phyloP scores from a whole-genome alignment of 1,140 invertebrate species.

The Maconellicoccus hirsutus region DNA sequence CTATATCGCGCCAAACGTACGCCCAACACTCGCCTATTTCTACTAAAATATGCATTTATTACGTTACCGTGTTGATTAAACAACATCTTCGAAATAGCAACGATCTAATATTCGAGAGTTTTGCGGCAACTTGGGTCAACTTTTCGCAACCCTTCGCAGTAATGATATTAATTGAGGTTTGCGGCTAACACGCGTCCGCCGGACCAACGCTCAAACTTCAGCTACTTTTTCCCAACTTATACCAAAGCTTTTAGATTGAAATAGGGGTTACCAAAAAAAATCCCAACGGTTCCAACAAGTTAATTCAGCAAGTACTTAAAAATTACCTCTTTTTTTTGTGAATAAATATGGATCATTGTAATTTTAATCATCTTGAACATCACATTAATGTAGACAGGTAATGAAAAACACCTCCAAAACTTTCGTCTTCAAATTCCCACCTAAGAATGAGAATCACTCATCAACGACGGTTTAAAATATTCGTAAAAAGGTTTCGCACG shows the following conservation, averaged over 20 bases:
- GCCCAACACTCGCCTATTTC: not conserved
- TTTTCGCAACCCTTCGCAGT: conserved; percentile 4
- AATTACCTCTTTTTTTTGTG: too few relatives aligned
- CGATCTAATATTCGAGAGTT: conserved; percentile 8
- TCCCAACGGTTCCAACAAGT: too few relatives aligned
- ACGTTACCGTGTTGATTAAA: not conserved
- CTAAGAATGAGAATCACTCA: not conserved
- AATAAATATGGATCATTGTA: too few relatives aligned
- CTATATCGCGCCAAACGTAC: not conserved
- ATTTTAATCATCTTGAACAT: too few relatives aligned
- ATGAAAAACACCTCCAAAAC: too few relatives aligned
- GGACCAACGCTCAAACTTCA: conserved; percentile 15
- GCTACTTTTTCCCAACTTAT: not conserved
- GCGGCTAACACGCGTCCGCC: conserved; percentile 9
- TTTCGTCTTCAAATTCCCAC: too few relatives aligned
- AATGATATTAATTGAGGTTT: conserved; percentile 17
- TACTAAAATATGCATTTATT: not conserved
- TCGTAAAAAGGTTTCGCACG: not conserved
- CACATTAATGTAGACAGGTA: too few relatives aligned
- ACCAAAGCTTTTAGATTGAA: not conserved
- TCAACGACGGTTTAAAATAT: not conserved
- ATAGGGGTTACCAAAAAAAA: not conserved
- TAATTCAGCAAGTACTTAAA: too few relatives aligned
- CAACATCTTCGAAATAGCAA: conserved; percentile 3
- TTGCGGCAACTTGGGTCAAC: not conserved